Base-by-base conservation (phyloP, 1,140 invertebrate species). In the Asobara japonica region DNA sequence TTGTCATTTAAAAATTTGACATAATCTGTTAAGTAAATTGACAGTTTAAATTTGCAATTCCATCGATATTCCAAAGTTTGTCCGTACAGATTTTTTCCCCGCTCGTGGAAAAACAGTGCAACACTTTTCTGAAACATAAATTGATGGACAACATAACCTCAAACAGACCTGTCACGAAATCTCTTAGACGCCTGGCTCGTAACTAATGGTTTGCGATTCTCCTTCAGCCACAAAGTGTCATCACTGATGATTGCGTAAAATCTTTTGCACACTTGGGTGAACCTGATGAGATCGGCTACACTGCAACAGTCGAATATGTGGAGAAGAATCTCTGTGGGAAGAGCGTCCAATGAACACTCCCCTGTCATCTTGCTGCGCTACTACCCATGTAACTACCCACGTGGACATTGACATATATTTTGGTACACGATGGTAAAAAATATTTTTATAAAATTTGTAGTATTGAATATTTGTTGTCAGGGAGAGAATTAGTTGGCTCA, bases 221-320 rank as follows among this genome's bases (percentile, higher is more conserved):
- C 83, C 11, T 75, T 79, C 20, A 77, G 74, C 87, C 87, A 87
- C 0, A 83, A 38, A 0, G 69, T 73, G 18, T 86, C 80, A 29
- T 74, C 72, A 0, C 27, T 68, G 22, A 86, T 75, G 20, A 87
- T 74, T 1, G 78, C 65, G 25, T 82, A 36, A 60, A 88, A 87
- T 71, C 82, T 72, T 10, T 69, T 78, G 29, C 87, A 88, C 8
- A 87, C 85, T 68, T 81, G 73, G n/a, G 81, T 82, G 2, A 87
- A 77, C 65, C 80, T 73, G 1, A 85, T 78, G 31, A 88, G 78
- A 77, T 86, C 84, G 48, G 80, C 78, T 11, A 80, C 81, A 76
- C 82, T 77, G 64, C 85, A 87, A 60, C 83, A 86, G 71, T 86
- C 80, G 33, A 88, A 87, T 61, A 87, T 88, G 30, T 80, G 61